A percentile compares a stretch with the other conserved stretches of the same genome.
These are phyloP conservation scores for Gymnodraco acuticeps DNA, from an alignment of 2,797 vertebrate genomes.

Conservation along the genomic window DNA sequence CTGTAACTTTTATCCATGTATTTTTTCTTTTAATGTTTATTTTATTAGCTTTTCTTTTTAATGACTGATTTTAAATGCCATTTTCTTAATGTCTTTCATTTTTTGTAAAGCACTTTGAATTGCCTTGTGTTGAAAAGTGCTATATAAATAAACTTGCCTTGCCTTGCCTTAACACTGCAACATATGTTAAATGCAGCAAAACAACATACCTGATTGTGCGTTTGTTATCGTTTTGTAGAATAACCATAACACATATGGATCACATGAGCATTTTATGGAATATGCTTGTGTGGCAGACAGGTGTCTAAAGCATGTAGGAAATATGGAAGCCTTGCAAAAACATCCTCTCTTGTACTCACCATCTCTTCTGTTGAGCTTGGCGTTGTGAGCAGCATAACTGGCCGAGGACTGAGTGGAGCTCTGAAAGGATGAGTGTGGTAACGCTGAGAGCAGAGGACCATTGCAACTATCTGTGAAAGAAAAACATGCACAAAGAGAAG, in stretches of 20 bases:
- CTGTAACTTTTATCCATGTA: no score
- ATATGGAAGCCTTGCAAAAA: neutral
- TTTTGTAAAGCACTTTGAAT: no score
- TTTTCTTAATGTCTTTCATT: no score
- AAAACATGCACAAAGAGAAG: neutral
- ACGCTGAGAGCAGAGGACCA: constrained; percentile 85
- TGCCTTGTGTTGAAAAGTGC: no score
- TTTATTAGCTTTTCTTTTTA: no score
- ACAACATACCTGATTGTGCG: neutral
- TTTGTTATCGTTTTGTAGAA: constrained; percentile 8
- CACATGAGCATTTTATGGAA: constrained; percentile 2
- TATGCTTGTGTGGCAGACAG: constrained; percentile 4
- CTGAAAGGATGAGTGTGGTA: constrained; percentile 91
- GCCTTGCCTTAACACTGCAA: neutral
- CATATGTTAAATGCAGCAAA: neutral
- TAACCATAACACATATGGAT: neutral
- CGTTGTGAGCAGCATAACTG: constrained; percentile 90
- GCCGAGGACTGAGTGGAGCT: constrained; percentile 93
- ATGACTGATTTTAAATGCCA: no score
- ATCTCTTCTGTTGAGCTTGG: constrained; percentile 93
- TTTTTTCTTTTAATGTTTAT: no score
- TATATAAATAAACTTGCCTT: no score
- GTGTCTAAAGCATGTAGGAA: constrained; percentile 10
- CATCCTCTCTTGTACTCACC: constrained; percentile 83
- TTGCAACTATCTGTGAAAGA: constrained; percentile 92